These are phyloP conservation scores for Hydrolagus colliei DNA, from an alignment of 2,797 vertebrate genomes.

Conservation along the genomic window DNA sequence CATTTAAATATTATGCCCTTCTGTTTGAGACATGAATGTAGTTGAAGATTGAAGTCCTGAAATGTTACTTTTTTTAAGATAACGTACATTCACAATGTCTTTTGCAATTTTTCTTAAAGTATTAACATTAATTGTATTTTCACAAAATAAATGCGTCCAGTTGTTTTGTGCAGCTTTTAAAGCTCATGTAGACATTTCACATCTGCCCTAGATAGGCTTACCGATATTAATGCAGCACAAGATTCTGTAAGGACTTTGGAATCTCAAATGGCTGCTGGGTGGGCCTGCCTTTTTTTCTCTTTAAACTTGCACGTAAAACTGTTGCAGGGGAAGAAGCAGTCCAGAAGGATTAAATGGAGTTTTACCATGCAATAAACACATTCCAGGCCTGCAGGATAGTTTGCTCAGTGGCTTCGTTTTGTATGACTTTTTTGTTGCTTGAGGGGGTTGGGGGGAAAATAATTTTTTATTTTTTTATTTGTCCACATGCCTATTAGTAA, in stretches of 20 bases:
- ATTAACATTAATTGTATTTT: background rate
- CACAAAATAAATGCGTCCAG: background rate
- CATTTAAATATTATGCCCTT: too few relatives aligned
- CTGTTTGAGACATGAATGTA: too few relatives aligned
- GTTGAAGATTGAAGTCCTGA: background rate
- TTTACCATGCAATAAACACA: slow-evolving; percentile 29
- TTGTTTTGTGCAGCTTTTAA: background rate
- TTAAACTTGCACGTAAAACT: slow-evolving; percentile 21
- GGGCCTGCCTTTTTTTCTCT: background rate
- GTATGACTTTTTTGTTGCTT: background rate
- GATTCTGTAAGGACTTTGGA: slow-evolving; percentile 10
- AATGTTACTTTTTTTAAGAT: background rate
- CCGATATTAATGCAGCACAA: background rate
- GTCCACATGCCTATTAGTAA: too few relatives aligned
- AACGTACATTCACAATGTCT: background rate
- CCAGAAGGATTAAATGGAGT: slow-evolving; percentile 28
- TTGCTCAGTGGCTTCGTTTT: background rate
- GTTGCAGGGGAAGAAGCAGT: slow-evolving; percentile 2
- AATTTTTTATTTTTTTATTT: background rate
- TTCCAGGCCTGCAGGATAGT: background rate
- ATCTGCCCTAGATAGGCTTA: background rate
- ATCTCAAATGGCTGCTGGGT: slow-evolving; percentile 13
- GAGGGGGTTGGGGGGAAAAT: background rate
- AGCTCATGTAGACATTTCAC: background rate
- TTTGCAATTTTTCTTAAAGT: background rate